Conservation (phyloP, 1,140 invertebrate species). For the Cherax quadricarinatus region DNA sequence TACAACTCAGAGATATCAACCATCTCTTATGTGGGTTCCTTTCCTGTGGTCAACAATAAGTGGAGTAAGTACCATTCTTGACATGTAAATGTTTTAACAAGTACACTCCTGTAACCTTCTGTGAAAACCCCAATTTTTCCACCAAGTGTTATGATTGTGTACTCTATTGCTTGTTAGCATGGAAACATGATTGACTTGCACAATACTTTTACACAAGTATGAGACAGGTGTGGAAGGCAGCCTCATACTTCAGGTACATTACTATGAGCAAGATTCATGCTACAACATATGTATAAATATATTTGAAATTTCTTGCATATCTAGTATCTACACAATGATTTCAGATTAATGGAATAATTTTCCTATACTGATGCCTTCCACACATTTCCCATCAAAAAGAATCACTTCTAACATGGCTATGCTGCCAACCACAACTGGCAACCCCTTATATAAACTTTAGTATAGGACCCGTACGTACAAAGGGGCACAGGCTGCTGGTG, state of each 20-base stretch:
- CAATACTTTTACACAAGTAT: slow-evolving; percentile 17
- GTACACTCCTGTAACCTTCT: not conserved
- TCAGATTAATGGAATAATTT: slow-evolving; percentile 29
- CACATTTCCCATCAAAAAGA: slow-evolving; percentile 36
- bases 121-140: not conserved
- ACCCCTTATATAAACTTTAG: slow-evolving; percentile 50
- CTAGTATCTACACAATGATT: slow-evolving; percentile 23
- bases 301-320: slow-evolving; percentile 37
- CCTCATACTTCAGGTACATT: slow-evolving; percentile 35
- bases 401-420: slow-evolving; percentile 17
- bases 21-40: not conserved
- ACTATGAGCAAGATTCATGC: slow-evolving; percentile 40
- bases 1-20: not conserved
- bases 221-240: slow-evolving; percentile 43
- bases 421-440: slow-evolving; percentile 19
- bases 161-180: slow-evolving; percentile 39
- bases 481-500: slow-evolving; percentile 40
- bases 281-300: slow-evolving; percentile 40
- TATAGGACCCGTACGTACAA: slow-evolving; percentile 50
- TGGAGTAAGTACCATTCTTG: not conserved
- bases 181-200: slow-evolving; percentile 21
- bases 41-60: not conserved
- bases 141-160: slow-evolving; percentile 18
- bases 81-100: not conserved
- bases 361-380: slow-evolving; percentile 46